Percentiles rank a stretch among this genome's conserved stretches.
Evolutionary conservation across 2,797 vertebrate genomes (phyloP).

Genomic region (Hozukius guyotensis): DNA sequence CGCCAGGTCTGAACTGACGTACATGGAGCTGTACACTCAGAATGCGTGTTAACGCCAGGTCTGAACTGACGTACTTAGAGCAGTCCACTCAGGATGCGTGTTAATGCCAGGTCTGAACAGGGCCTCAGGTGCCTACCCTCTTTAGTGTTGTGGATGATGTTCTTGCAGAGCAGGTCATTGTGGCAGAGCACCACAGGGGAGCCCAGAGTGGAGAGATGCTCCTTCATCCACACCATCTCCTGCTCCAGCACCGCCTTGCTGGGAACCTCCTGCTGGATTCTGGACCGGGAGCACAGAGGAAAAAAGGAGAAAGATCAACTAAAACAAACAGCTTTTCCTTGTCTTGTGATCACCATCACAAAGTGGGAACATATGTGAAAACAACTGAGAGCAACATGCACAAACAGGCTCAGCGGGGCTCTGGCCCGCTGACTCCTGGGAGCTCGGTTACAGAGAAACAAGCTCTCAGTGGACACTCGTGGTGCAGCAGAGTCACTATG

Average conservation of each 20-base stretch:
- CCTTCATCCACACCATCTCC: conserved; percentile 95
- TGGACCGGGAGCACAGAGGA: conserved; percentile 48
- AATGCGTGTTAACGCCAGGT: too few relatives aligned
- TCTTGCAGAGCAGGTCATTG: conserved; percentile 98
- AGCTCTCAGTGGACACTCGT: conserved; percentile 2
- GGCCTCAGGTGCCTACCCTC: conserved; percentile 79
- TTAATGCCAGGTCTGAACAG: background rate
- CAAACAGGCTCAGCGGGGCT: conserved; percentile 21
- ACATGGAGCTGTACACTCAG: too few relatives aligned
- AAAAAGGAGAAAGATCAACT: background rate
- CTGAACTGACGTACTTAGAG: too few relatives aligned
- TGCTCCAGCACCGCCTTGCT: conserved; percentile 88
- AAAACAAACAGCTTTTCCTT: background rate
- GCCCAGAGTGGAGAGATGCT: conserved; percentile 89
- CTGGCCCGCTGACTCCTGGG: conserved; percentile 15
- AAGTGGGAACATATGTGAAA: background rate
- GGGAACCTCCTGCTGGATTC: conserved; percentile 90
- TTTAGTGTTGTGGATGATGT: conserved; percentile 92
- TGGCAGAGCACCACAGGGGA: conserved; percentile 97
- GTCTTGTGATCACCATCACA: background rate
- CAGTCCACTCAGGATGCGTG: too few relatives aligned
- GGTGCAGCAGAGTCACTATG: conserved; percentile 2
- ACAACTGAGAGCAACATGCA: conserved; percentile 26
- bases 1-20: too few relatives aligned
- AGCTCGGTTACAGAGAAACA: background rate